phyloP scores from a whole-genome alignment of 2,113 vertebrate genomes.

The Lucifuga dentata region DNA sequence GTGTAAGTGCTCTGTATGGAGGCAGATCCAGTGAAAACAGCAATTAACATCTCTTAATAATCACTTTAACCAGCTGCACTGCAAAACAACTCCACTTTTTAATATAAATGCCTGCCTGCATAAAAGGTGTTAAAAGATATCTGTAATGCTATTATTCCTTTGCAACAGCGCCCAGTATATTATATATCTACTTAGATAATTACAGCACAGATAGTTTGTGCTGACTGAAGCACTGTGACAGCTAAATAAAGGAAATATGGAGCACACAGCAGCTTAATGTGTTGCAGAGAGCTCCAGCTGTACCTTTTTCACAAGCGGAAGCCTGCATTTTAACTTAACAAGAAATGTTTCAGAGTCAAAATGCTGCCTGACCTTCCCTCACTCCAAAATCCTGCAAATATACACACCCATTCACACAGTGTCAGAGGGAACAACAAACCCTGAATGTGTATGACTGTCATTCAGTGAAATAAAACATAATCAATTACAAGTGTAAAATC shows the following conservation, averaged over 20 bases:
- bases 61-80: constrained; percentile 22
- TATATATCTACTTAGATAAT: not conserved
- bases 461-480: not conserved
- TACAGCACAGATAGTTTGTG: not conserved
- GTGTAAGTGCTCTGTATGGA: constrained; percentile 20
- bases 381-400: constrained; percentile 38
- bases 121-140: not conserved
- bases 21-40: constrained; percentile 46
- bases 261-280: not conserved
- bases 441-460: too few species aligned
- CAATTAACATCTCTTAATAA: constrained; percentile 33
- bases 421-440: constrained; percentile 9
- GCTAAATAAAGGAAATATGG: not conserved
- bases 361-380: constrained; percentile 41
- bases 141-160: constrained; percentile 1
- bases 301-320: constrained; percentile 8
- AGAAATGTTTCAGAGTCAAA: constrained; percentile 36
- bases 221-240: not conserved
- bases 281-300: not conserved
- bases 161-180: not conserved
- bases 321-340: constrained; percentile 37
- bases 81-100: constrained; percentile 31
- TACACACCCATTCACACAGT: constrained; percentile 34
- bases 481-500: not conserved
- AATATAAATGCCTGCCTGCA: not conserved